These are phyloP conservation scores for Varanus komodoensis DNA, from an alignment of 2,113 vertebrate genomes.

Conservation along the genomic window DNA sequence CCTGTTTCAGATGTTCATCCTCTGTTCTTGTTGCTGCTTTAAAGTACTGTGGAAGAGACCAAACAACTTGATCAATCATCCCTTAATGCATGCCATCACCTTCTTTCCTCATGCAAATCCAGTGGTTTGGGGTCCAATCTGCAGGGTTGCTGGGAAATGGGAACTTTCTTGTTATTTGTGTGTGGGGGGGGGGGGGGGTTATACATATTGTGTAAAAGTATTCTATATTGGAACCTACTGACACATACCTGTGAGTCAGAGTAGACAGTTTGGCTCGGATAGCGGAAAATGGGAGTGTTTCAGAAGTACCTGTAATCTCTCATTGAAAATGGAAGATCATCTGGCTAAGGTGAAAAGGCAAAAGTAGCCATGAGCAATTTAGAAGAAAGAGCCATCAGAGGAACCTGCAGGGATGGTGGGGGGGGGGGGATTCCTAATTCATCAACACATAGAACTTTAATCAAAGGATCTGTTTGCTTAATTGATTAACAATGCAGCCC, in stretches of 20 bases:
- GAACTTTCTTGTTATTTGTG: neutral
- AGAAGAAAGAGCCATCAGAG: neutral
- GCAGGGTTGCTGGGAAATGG: neutral
- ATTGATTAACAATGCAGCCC: neutral
- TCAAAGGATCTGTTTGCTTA: neutral
- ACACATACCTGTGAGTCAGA: neutral
- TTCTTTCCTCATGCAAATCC: neutral
- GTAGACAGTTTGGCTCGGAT: neutral
- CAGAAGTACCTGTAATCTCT: neutral
- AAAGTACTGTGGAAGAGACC: slow-evolving; percentile 18
- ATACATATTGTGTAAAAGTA: neutral
- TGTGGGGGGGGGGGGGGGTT: too few relatives aligned
- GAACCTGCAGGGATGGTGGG: neutral
- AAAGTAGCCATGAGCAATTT: neutral
- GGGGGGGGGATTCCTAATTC: neutral
- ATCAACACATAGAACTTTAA: neutral
- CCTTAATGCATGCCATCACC: slow-evolving; percentile 7
- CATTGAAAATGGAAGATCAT: neutral
- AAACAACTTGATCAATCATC: slow-evolving; percentile 18
- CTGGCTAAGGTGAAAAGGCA: too few relatives aligned
- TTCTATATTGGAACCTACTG: neutral
- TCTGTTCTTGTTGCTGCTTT: slow-evolving; percentile 13
- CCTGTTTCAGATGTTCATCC: slow-evolving; percentile 27
- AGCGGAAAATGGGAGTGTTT: neutral
- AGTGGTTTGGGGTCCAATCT: neutral